Conservation (phyloP, 1,140 invertebrate genomes). For the Oncopeltus fasciatus region DNA sequence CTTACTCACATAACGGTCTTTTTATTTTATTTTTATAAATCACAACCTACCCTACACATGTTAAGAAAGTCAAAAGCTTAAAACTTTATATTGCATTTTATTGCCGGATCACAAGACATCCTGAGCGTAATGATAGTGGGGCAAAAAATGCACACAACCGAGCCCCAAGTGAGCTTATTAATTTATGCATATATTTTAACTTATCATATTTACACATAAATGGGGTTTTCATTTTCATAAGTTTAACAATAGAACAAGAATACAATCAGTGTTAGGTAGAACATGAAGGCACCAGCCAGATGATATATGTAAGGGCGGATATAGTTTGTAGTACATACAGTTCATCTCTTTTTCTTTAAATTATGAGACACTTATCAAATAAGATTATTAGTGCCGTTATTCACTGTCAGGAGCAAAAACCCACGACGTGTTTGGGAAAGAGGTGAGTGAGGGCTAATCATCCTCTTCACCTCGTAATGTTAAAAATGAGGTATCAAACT, state of each 20-base stretch:
- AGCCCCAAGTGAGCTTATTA: constrained; percentile 2
- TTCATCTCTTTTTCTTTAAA: not conserved
- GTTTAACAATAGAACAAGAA: constrained; percentile 6
- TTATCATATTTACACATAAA: constrained; percentile 6
- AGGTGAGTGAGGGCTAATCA: constrained; percentile 12
- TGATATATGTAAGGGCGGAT: constrained; percentile 15
- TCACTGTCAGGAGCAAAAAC: constrained; percentile 18
- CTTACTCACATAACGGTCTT: no score
- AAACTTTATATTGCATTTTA: constrained; percentile 6
- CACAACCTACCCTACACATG: constrained; percentile 6
- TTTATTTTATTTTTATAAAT: constrained; percentile 1
- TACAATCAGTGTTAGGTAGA: not conserved
- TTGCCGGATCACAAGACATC: constrained; percentile 11
- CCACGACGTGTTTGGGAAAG: constrained; percentile 21
- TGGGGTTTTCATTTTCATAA: constrained; percentile 3
- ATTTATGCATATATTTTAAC: not conserved
- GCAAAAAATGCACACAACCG: constrained; percentile 1
- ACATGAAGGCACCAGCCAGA: constrained; percentile 13
- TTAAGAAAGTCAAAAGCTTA: constrained; percentile 9
- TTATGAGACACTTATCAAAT: not conserved
- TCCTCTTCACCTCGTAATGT: not conserved
- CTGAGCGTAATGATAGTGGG: constrained; percentile 6
- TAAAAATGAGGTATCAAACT: not conserved
- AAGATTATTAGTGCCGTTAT: constrained; percentile 10
- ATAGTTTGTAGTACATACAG: constrained; percentile 1